Conservation (phyloP, 2,113 vertebrate species). For the Macrotus californicus region DNA sequence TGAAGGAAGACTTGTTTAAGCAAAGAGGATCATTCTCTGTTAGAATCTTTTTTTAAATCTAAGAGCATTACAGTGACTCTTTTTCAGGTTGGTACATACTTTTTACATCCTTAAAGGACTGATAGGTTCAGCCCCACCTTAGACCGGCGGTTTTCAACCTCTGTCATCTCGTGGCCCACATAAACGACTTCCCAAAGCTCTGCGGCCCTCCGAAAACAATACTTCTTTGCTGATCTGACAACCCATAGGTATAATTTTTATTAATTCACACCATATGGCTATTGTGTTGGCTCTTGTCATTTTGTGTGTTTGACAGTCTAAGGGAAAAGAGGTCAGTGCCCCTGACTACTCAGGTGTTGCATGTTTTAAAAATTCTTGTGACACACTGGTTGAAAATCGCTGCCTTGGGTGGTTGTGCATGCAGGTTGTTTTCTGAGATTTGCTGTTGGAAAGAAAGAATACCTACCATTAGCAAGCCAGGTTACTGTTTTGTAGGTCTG, state of each 20-base stretch:
- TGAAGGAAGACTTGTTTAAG: background rate
- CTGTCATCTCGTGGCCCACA: background rate
- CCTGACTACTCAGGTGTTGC: background rate
- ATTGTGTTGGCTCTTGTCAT: background rate
- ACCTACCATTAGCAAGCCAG: background rate
- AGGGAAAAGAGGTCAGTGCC: background rate
- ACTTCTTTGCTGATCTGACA: background rate
- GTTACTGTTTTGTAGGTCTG: accelerated
- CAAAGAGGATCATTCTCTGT: background rate
- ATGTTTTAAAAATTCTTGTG: background rate
- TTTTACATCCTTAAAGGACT: background rate
- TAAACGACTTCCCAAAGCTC: background rate
- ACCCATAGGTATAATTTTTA: background rate
- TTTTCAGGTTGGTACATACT: background rate
- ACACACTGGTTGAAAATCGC: background rate
- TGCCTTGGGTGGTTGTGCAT: background rate
- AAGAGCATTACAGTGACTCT: background rate
- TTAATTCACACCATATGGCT: background rate
- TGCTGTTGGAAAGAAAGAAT: background rate
- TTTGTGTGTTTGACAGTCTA: background rate
- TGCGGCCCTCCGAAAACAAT: background rate
- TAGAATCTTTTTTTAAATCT: background rate
- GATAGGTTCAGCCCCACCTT: accelerated
- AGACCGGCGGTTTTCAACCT: background rate
- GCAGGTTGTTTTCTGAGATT: background rate